A percentile compares a stretch with the other conserved stretches of the same genome.
These are phyloP conservation scores for Tenthredo scrophulariae DNA, from an alignment of 2,888 invertebrate species.

Conservation along the genomic window DNA sequence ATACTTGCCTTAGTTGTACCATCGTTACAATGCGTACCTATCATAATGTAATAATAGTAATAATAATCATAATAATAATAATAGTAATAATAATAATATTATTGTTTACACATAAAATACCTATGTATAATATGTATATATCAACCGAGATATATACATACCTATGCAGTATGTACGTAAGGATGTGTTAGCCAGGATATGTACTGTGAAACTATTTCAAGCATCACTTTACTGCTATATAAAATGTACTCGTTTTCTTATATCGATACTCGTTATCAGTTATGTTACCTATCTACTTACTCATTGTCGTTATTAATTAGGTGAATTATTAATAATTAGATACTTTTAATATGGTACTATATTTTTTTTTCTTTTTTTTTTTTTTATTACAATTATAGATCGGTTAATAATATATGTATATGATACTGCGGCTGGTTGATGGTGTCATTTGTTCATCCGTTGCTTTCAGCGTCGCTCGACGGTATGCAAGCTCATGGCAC, in stretches of 20 bases:
- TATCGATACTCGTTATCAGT: slow-evolving; percentile 54
- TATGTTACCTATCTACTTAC: slow-evolving; percentile 64
- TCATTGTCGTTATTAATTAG: slow-evolving; percentile 64
- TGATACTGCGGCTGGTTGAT: slow-evolving; percentile 52
- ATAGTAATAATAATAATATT: slow-evolving; percentile 49
- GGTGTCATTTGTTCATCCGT: slow-evolving; percentile 49
- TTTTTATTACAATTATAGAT: slow-evolving; percentile 53
- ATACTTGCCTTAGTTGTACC: slow-evolving; percentile 76
- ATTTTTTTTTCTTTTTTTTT: slow-evolving; percentile 55
- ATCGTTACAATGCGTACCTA: slow-evolving; percentile 63
- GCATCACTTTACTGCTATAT: slow-evolving; percentile 67
- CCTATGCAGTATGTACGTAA: slow-evolving; percentile 73
- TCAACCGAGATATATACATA: slow-evolving; percentile 48
- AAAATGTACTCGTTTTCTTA: slow-evolving; percentile 53
- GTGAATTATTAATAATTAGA: slow-evolving; percentile 56
- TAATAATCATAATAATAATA: slow-evolving; percentile 18
- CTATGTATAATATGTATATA: slow-evolving; percentile 71
- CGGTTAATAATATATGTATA: slow-evolving; percentile 50
- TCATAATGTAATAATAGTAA: slow-evolving; percentile 28
- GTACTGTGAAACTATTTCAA: slow-evolving; percentile 75
- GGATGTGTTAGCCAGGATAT: slow-evolving; percentile 77
- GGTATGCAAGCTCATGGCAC: slow-evolving; percentile 54
- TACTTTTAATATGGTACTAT: slow-evolving; percentile 62
- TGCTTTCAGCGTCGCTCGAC: slow-evolving; percentile 54
- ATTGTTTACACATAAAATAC: slow-evolving; percentile 76